Evolutionary conservation across 2,888 invertebrate species (phyloP).

Genomic region (Plebejus melissa): DNA sequence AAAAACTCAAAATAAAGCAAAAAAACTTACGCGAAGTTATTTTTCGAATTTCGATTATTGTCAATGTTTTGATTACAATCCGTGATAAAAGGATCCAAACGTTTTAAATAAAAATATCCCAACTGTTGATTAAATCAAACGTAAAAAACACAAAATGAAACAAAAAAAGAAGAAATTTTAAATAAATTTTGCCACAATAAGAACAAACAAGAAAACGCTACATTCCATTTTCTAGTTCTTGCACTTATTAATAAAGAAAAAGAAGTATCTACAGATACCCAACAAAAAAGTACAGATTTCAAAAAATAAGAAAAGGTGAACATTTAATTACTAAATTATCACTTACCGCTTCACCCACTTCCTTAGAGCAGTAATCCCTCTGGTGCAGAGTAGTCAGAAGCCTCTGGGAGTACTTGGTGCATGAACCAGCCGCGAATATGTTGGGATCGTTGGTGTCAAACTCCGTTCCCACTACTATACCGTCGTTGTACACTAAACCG

Average conservation of each 20-base stretch:
- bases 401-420: constrained; percentile 81
- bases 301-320: neutral
- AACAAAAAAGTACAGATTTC: neutral
- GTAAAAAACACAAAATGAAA: neutral
- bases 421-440: constrained; percentile 83
- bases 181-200: neutral
- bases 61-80: neutral
- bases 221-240: too few species aligned
- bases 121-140: constrained; percentile 41
- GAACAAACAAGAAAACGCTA: too few species aligned
- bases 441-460: constrained; percentile 82
- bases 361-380: constrained; percentile 77
- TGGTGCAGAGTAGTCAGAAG: constrained; percentile 77
- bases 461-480: constrained; percentile 79
- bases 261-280: too few species aligned
- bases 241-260: too few species aligned
- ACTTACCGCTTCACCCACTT: constrained; percentile 81
- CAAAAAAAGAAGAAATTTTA: neutral
- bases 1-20: constrained; percentile 12
- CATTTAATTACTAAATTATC: neutral
- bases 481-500: constrained; percentile 81
- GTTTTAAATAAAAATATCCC: neutral
- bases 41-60: neutral
- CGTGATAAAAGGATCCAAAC: neutral
- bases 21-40: neutral